Evolutionary conservation across 2,888 invertebrate genomes (phyloP).

Genomic region (Agrotis exclamationis): DNA sequence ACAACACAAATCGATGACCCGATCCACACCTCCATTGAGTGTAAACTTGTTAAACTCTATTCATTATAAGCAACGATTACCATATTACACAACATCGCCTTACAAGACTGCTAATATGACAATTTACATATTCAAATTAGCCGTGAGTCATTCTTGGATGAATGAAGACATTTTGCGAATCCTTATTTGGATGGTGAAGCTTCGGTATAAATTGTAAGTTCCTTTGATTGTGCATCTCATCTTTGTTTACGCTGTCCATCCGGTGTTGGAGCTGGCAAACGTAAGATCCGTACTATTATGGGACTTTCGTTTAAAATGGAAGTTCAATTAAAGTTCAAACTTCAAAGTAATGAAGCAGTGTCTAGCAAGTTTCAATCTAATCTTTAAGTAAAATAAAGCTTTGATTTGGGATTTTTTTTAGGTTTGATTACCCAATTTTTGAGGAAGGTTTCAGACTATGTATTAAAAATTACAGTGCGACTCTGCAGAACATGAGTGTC

Average conservation of each 20-base stretch:
- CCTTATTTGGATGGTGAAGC: constrained; percentile 56
- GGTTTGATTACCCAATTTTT: no score
- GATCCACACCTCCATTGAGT: constrained; percentile 50
- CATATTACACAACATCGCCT: constrained; percentile 64
- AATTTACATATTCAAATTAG: constrained; percentile 71
- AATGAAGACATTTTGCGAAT: constrained; percentile 67
- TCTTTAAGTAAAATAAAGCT: no score
- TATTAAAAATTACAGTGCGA: no score
- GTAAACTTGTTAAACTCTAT: constrained; percentile 51
- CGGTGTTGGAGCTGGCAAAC: constrained; percentile 38
- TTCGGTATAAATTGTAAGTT: constrained; percentile 29
- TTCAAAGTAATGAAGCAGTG: constrained; percentile 9
- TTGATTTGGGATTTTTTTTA: no score
- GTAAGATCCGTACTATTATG: constrained; percentile 13
- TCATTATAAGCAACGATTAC: constrained; percentile 53
- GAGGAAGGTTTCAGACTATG: no score
- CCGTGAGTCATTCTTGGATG: constrained; percentile 64
- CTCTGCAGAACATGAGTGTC: no score
- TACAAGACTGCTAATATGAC: constrained; percentile 53
- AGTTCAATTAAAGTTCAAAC: constrained; percentile 9
- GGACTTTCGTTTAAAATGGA: constrained; percentile 13
- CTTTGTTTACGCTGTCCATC: constrained; percentile 50
- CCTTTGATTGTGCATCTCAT: constrained; percentile 51
- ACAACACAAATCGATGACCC: constrained; percentile 56
- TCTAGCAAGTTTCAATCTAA: background rate